phyloP scores from a whole-genome alignment of 2,888 invertebrate species.

The Caenorhabditis doughertyi region DNA sequence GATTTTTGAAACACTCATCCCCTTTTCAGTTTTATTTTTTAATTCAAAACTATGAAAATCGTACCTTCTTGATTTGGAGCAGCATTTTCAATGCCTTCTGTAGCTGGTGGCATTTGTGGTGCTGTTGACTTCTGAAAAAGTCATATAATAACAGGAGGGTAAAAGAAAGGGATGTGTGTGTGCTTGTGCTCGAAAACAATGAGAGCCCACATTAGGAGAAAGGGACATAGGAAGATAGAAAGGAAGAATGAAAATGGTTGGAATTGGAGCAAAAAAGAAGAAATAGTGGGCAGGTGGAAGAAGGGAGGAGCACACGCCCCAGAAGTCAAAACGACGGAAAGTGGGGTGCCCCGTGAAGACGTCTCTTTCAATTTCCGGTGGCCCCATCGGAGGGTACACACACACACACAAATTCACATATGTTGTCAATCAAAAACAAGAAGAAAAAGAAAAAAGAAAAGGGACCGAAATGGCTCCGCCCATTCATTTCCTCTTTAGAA shows the following conservation, averaged over 20 bases:
- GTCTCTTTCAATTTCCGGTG: slow-evolving; percentile 51
- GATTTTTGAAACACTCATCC: background rate
- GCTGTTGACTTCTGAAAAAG: slow-evolving; percentile 60
- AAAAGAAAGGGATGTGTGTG: slow-evolving; percentile 11
- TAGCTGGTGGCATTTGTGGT: slow-evolving; percentile 61
- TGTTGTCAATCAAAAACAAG: slow-evolving; percentile 52
- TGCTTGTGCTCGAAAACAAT: slow-evolving; percentile 47
- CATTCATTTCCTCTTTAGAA: slow-evolving; percentile 4
- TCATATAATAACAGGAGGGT: slow-evolving; percentile 24
- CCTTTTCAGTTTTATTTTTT: background rate
- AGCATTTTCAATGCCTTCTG: slow-evolving; percentile 62
- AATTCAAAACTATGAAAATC: background rate
- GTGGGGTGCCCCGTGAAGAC: slow-evolving; percentile 23
- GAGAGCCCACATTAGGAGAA: slow-evolving; percentile 45
- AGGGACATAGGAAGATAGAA: slow-evolving; percentile 13
- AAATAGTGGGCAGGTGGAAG: slow-evolving; percentile 12
- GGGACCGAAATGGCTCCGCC: background rate
- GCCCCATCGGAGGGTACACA: slow-evolving; percentile 5
- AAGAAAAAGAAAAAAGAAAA: background rate
- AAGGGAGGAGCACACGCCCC: slow-evolving; percentile 8
- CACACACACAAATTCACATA: slow-evolving; percentile 10
- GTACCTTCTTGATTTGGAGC: slow-evolving; percentile 61
- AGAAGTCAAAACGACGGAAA: slow-evolving; percentile 29
- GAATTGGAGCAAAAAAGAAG: slow-evolving; percentile 13
- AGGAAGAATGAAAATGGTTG: background rate